Conservation (phyloP, 2,113 vertebrate genomes). For the Cyprinodon tularosa region DNA sequence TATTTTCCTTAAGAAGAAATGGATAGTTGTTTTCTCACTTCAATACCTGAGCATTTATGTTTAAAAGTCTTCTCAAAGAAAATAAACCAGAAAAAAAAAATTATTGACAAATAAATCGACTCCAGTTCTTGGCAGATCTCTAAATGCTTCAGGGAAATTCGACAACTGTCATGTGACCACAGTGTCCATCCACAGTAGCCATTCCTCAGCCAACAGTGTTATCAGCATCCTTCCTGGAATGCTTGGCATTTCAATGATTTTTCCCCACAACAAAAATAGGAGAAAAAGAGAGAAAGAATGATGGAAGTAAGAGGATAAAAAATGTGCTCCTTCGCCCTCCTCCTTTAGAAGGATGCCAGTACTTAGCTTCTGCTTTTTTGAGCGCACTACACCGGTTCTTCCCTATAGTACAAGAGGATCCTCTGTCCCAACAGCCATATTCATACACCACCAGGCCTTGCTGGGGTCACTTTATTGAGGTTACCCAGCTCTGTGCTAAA, state of each 20-base stretch:
- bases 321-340: conserved; percentile 65
- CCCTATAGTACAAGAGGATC: conserved; percentile 59
- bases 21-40: background rate
- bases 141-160: conserved; percentile 61
- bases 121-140: conserved; percentile 46
- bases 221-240: conserved; percentile 73
- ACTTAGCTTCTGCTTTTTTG: conserved; percentile 64
- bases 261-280: conserved; percentile 51
- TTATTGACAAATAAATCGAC: conserved; percentile 45
- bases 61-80: background rate
- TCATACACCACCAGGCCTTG: conserved; percentile 59
- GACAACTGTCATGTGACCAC: conserved; percentile 73
- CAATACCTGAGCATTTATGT: background rate
- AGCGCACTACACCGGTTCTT: conserved; percentile 49
- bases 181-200: conserved; percentile 68
- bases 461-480: conserved; percentile 80
- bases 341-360: conserved; percentile 70
- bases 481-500: conserved; percentile 70
- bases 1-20: background rate
- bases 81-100: conserved; percentile 15
- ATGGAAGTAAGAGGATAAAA: conserved; percentile 51
- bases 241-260: conserved; percentile 78
- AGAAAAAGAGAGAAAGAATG: conserved; percentile 49
- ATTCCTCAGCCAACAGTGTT: conserved; percentile 75
- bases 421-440: conserved; percentile 66